Base-by-base conservation (phyloP, 2,113 vertebrate species). In the Cinclus mexicanus region DNA sequence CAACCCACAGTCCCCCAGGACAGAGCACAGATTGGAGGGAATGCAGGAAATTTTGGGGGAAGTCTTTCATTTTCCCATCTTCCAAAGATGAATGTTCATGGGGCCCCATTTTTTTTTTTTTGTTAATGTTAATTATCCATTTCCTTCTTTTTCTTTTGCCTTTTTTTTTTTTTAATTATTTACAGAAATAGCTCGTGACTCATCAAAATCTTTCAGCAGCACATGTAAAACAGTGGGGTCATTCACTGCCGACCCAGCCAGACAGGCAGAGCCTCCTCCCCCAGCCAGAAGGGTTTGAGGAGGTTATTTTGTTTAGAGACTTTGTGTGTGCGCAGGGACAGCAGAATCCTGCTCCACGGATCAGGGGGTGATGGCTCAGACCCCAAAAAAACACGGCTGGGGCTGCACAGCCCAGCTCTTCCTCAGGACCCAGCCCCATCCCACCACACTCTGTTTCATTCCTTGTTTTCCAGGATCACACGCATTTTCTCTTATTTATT, bases 101-200 rank as follows among this genome's bases (percentile, higher is more conserved):
- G 44, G 8, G 3, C 14, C 71, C 39, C 10, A 1, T 11, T 24
- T 20, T 74, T 57, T 26, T 72, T 28, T 41, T 82, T 25, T 47
- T 19, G 7, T 18, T 6, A 4, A 13, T 21, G 22, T 55, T 22
- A 6, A 46, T 68, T 52, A 6, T 42, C 74, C 69, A 23, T 70
- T 93, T 94, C 81, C 71, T 74, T 17, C 6, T 81, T 46, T 20
- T 28, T 10, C 17, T 1, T 52, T 28, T 37, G 35, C 35, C 35
- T 10, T 23, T 29, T 21, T 52, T 42, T n/a, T n/a, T 47, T 52
- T 37, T 42, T 25, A 23, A 86, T 83, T 94, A 93, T 97, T 94
- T 89, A 96, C 89, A 89, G 89, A 96, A 97, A 96, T 95, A 97
- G 89, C 89, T 64, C 23, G 37, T 97, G 96, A 96, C 93, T 96